Percentiles rank a stretch among this genome's conserved stretches.
phyloP scores from a whole-genome alignment of 2,797 vertebrate genomes.

The Sebastes dallii region DNA sequence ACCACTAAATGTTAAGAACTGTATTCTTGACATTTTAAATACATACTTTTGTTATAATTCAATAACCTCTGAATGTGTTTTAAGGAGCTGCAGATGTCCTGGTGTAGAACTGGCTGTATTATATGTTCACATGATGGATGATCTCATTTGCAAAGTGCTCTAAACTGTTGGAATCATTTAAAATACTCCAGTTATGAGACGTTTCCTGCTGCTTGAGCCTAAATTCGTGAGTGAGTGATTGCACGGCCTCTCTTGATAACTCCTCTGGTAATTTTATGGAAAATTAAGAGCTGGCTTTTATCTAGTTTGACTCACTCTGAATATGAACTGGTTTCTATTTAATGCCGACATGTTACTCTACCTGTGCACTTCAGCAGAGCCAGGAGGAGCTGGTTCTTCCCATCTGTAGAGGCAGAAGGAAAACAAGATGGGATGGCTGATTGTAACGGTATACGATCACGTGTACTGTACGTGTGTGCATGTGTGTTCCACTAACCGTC shows the following conservation, averaged over 20 bases:
- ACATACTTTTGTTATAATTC: not conserved
- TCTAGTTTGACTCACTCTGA: not conserved
- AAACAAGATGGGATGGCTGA: slow-evolving; percentile 26
- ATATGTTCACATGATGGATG: slow-evolving; percentile 33
- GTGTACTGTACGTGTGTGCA: not conserved
- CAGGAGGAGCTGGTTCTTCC: slow-evolving; percentile 96
- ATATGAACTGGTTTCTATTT: not conserved
- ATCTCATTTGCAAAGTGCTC: slow-evolving; percentile 45
- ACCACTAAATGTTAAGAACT: not conserved
- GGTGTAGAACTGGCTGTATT: not conserved
- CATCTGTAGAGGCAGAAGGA: slow-evolving; percentile 83
- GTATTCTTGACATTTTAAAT: not conserved
- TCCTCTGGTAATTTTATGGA: slow-evolving; percentile 18
- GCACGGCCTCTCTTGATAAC: not conserved
- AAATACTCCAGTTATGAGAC: slow-evolving; percentile 31
- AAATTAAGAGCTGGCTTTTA: slow-evolving; percentile 16
- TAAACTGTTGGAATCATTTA: slow-evolving; percentile 30
- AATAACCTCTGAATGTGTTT: slow-evolving; percentile 14
- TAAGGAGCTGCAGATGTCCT: slow-evolving; percentile 20
- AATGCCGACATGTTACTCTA: slow-evolving; percentile 56
- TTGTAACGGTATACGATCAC: not conserved
- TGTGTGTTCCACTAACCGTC: slow-evolving; percentile 84
- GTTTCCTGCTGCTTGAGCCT: slow-evolving; percentile 18
- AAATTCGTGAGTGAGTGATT: slow-evolving; percentile 1
- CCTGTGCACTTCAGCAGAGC: slow-evolving; percentile 97